Percentiles rank a stretch among this genome's conserved stretches.
These are phyloP conservation scores for Drosophila stalkeri DNA, from an alignment of 2,888 invertebrate genomes.

Conservation along the genomic window DNA sequence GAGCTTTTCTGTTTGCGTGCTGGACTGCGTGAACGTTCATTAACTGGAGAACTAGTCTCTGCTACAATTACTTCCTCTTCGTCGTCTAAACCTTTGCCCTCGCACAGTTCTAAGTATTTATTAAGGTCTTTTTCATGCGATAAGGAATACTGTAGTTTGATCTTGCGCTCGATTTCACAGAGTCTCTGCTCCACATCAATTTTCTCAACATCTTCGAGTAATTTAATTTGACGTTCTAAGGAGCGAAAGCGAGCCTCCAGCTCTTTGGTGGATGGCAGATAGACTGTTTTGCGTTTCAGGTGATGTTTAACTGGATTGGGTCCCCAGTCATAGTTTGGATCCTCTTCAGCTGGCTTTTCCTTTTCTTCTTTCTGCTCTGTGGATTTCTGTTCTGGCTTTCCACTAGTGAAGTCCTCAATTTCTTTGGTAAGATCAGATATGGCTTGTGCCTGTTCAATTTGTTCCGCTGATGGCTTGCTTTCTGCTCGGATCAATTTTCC, in stretches of 20 bases:
- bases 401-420: conserved; percentile 71
- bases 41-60: conserved; percentile 14
- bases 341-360: conserved; percentile 21
- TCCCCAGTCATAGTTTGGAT: conserved; percentile 78
- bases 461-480: conserved; percentile 39
- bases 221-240: conserved; percentile 80
- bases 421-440: conserved; percentile 77
- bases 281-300: conserved; percentile 78
- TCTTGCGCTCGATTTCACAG: conserved; percentile 81
- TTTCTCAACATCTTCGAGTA: conserved; percentile 82
- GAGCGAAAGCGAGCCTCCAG: conserved; percentile 82
- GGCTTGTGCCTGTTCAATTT: conserved; percentile 67
- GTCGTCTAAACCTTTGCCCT: conserved; percentile 77
- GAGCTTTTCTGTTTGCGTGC: conserved; percentile 38
- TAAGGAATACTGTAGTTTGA: conserved; percentile 81
- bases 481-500: conserved; percentile 60
- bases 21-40: conserved; percentile 65
- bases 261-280: conserved; percentile 83
- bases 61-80: conserved; percentile 58
- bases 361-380: conserved; percentile 12
- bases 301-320: conserved; percentile 80
- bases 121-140: conserved; percentile 82
- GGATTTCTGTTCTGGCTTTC: conserved; percentile 36
- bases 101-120: conserved; percentile 80
- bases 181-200: conserved; percentile 82